A percentile compares a stretch with the other conserved stretches of the same genome.
Evolutionary conservation across 2,797 vertebrate genomes (phyloP).

Genomic region (Harpagifer antarcticus): DNA sequence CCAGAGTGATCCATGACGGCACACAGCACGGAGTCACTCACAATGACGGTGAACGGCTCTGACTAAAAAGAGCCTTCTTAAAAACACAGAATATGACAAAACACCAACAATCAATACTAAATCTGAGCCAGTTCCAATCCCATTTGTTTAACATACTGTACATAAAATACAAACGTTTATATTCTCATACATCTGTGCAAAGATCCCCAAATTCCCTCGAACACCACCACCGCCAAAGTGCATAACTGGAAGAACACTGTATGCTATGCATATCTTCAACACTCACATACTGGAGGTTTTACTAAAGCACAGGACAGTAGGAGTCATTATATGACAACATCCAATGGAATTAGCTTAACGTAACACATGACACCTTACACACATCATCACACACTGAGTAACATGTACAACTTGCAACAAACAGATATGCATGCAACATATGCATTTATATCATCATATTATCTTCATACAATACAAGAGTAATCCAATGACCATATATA

Average conservation of each 20-base stretch:
- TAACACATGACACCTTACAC: conserved; percentile 64
- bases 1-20: conserved; percentile 64
- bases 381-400: conserved; percentile 58
- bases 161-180: conserved; percentile 59
- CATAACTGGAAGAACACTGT: conserved; percentile 83
- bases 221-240: conserved; percentile 82
- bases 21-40: conserved; percentile 60
- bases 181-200: conserved; percentile 75
- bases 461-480: conserved; percentile 71
- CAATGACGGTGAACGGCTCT: conserved; percentile 47
- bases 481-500: conserved; percentile 76
- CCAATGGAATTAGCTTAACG: conserved; percentile 77
- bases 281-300: conserved; percentile 72
- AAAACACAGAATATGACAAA: conserved; percentile 55
- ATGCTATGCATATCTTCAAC: conserved; percentile 69
- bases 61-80: conserved; percentile 40
- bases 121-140: conserved; percentile 65
- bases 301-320: conserved; percentile 65
- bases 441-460: conserved; percentile 62
- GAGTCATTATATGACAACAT: conserved; percentile 64
- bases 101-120: conserved; percentile 55
- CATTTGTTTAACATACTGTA: conserved; percentile 69
- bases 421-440: conserved; percentile 76
- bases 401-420: conserved; percentile 75
- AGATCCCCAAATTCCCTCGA: conserved; percentile 71